Base-by-base conservation (phyloP, 2,888 invertebrate species). In the Mellilla xanthometata region DNA sequence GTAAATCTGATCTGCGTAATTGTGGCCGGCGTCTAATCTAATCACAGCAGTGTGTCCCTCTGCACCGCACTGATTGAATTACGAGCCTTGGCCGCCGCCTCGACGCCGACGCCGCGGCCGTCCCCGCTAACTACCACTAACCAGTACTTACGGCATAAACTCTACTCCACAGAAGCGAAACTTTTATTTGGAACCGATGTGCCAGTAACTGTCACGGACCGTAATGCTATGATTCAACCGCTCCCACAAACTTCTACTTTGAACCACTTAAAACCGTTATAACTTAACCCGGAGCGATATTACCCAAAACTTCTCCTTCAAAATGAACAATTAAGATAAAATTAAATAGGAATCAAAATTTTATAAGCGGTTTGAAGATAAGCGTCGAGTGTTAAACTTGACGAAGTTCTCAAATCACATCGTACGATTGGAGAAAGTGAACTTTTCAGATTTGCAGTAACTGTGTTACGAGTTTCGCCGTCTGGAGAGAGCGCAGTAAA, bases 1-100 rank as follows among this genome's bases (percentile, higher is more conserved):
- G 79, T 81, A 85, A 86, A 86, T 85, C 81, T 80, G 84, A 85
- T 85, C 85, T 82, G 68, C 78, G 84, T 87, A 87, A 87, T 88
- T 86, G 87, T 85, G 87, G 86, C 70, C 79, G 80, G 73, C 82
- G 77, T 81, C 81, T 87, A 87, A 87, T 87, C 82, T 83, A 83
- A 86, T 88, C 79, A 72, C 64, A 65, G 52, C 74, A 77, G 73
- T 74, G 74, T 77, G 83, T 82, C 84, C 80, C 82, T 82, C 81
- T 79, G 81, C 78, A 72, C 68, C 69, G 64, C 72, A 68, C 80
- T 81, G 77, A 86, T 86, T 83, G 68, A 83, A 84, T 88, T 84
- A 86, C 71, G 67, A 69, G 71, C 66, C 66, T 63, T 50, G 49
- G 54, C 49, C 56, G 50, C 52, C 49, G 47, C 52, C 56, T 38